Base-by-base conservation (phyloP, 2,888 invertebrate genomes). In the Polyommatus iphigenia region DNA sequence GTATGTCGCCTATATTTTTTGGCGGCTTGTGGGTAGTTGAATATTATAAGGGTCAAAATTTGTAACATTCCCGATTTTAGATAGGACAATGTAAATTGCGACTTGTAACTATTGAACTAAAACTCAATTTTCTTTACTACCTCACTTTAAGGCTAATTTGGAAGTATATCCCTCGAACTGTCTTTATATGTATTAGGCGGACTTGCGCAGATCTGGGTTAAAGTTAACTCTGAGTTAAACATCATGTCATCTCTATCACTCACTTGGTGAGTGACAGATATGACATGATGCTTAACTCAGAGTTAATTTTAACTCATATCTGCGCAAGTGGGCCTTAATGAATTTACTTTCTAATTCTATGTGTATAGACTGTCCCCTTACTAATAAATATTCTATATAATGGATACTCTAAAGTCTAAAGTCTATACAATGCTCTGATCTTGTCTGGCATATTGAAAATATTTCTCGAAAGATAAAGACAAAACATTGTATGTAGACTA, bases 121-220 rank as follows among this genome's bases (percentile, higher is more conserved):
- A 67, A 75, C 75, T 75, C 75, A 50, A 75, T 54, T 75, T 75
- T 75, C 29, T 54, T 75, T 75, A 75, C 75, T 75, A 75, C 75
- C 75, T 75, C 75, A 75, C 75, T 75, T 29, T 18, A 75, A 54
- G 75, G 50, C 50, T 75, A 54, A 75, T 54, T 75, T 75, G 67
- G 67, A 67, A 62, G 13, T 62, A 29, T 67, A 32, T 67, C 67
- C 29, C 67, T 67, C 29, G 13, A 20, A 67, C 67, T 67, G 18
- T 67, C 67, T 6, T 67, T 67, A 15, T 24, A 24, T 24, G 24
- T 67, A 67, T n/a, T n/a, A n/a, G n/a, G n/a, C n/a, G n/a, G n/a
- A n/a, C n/a, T n/a, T n/a, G n/a, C n/a, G n/a, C n/a, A n/a, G n/a
- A n/a, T n/a, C n/a, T n/a, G n/a, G n/a, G n/a, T n/a, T n/a, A n/a